These are phyloP conservation scores for Pristionchus maxplancki DNA, from an alignment of 2,888 invertebrate species.

Conservation along the genomic window DNA sequence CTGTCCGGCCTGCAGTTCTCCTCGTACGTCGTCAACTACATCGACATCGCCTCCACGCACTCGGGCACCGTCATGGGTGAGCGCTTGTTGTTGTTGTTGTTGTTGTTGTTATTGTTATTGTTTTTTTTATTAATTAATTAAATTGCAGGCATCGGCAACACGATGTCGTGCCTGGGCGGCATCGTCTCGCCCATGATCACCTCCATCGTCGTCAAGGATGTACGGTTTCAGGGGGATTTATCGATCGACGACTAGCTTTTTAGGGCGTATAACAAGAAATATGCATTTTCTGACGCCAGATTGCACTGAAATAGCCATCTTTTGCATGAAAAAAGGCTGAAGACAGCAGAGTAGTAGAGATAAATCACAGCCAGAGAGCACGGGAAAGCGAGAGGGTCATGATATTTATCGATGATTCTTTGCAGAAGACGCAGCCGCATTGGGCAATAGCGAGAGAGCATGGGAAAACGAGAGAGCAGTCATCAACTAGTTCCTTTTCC, in stretches of 20 bases:
- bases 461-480: too few relatives aligned
- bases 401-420: not conserved
- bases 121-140: not conserved
- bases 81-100: not conserved
- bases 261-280: too few relatives aligned
- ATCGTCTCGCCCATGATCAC: conserved; percentile 75
- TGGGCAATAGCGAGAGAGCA: too few relatives aligned
- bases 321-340: too few relatives aligned
- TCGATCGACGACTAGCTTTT: too few relatives aligned
- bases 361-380: not conserved
- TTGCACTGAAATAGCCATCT: too few relatives aligned
- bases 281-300: too few relatives aligned
- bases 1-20: conserved; percentile 77
- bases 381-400: too few relatives aligned
- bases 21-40: conserved; percentile 77
- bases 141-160: conserved; percentile 75
- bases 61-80: conserved; percentile 67
- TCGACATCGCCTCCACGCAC: conserved; percentile 77
- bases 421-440: too few relatives aligned
- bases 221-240: conserved; percentile 51
- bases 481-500: too few relatives aligned
- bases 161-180: conserved; percentile 77
- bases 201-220: conserved; percentile 71
- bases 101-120: not conserved
- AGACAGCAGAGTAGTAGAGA: not conserved